Evolutionary conservation across 23 tunicate species (phyloP), one percentile per base, ranked within the genome.

Genomic region (Diplosoma virens): DNA sequence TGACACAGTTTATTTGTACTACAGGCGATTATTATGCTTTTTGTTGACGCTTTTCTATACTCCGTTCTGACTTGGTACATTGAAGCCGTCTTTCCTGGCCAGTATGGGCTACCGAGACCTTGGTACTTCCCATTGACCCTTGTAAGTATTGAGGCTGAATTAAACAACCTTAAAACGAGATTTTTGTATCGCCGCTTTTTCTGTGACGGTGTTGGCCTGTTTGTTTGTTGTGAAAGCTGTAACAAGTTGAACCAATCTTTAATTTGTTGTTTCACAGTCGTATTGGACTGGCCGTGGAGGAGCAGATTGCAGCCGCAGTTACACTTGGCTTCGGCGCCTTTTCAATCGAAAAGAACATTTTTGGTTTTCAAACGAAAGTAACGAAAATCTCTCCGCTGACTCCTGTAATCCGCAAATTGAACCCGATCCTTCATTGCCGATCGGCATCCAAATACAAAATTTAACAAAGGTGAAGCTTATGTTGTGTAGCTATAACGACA

Each of bases 21-120:
- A 16, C 74, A 78, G 83, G 73, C 77, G 5, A 55, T 68, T 53
- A 67, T 53, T 68, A 80, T 80, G 84, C 53, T 80, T 0, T 18
- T 68, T 2, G 54, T 67, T 30, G 84, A 80, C 52, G 32, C 56
- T 5, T 23, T 80, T 25, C 25, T 80, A 2, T 80, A 80, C 33
- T 77, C 67, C 3, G 5, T 80, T 1, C 54, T 80, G 23, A 80
- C 84, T 2, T 80, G 98, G 98, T 94, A 94, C 78, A 82, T 94
- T 24, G 98, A 94, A 54, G 81, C 74, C 31, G 95, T 94, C 27
- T 69, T 77, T 58, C 98, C 98, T 24, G 98, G 98, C 31, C 81
- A 82, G 46, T 94, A 79, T 45, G 98, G 98, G 2, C 50, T 94
- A 16, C 91, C 94, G 16, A 63, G 86, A 23, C 86, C 86, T 0